Evolutionary conservation across 2,113 vertebrate species (phyloP), one percentile per base, ranked within the genome.

Genomic region (Perognathus longimembris): DNA sequence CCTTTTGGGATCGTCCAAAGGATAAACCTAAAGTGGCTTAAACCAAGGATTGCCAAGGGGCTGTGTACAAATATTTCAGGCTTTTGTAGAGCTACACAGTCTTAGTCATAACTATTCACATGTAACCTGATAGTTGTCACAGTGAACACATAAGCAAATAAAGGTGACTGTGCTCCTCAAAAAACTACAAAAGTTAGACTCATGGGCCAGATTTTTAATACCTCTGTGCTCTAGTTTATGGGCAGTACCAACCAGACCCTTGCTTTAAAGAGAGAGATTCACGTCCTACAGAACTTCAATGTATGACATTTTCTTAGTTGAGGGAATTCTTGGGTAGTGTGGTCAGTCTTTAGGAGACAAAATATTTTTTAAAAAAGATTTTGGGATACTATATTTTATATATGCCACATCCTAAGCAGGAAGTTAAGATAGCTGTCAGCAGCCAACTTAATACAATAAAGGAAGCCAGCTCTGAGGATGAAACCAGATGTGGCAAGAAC

Each of bases 271-370:
- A 24, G 30, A 83, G 12, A 24, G 21, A 66, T 57, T 88, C 61
- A 90, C 59, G 26, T 64, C 9, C 50, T 54, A 12, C 14, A 15
- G 15, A 54, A 54, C 2, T 61, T 88, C 17, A 67, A 6, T 76
- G 73, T 6, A 34, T 30, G 32, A 17, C 1, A 17, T 76, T 67
- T 89, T 59, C 34, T 59, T 38, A 50, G 21, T 74, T 85, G 82
- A 70, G 89, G 45, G n/a, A 40, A 36, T 61, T 87, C 63, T 61
- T 88, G 66, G 32, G 81, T 89, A 92, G 77, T 50, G 7, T 2
- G 8, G 12, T 77, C 34, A 81, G 67, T 78, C 18, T 69, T 38
- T 40, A 69, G 42, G 54, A 73, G 30, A 77, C n/a, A 50, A 40
- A 64, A 92, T 83, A 82, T 67, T 66, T 71, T 82, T 63, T 28